A percentile compares a stretch with the other conserved stretches of the same genome.
These are phyloP conservation scores for Sarcophaga rosellei DNA, from an alignment of 2,888 invertebrate species.

Conservation along the genomic window DNA sequence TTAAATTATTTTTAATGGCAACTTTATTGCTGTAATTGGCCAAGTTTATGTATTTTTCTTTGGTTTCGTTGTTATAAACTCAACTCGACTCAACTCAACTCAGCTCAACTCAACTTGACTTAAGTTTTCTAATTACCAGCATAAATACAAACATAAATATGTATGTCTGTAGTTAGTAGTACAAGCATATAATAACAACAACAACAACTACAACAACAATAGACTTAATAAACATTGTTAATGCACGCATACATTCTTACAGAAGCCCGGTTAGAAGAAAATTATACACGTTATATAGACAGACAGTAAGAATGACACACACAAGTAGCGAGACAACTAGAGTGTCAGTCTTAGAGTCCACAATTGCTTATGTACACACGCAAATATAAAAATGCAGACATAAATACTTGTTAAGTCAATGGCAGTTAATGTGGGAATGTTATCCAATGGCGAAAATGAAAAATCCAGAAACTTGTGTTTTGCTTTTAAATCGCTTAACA, in stretches of 20 bases:
- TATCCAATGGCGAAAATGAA: background rate
- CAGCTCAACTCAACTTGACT: slow-evolving; percentile 29
- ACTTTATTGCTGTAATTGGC: slow-evolving; percentile 58
- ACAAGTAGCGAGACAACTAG: background rate
- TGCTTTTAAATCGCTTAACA: too few relatives aligned
- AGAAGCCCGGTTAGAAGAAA: background rate
- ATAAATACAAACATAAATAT: slow-evolving; percentile 26
- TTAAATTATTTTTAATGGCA: slow-evolving; percentile 46
- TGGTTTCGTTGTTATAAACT: background rate
- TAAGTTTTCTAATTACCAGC: slow-evolving; percentile 54
- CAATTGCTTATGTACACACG: background rate
- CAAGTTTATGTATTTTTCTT: slow-evolving; percentile 50
- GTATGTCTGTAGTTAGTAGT: background rate
- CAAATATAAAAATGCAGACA: background rate
- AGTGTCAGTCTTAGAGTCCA: background rate
- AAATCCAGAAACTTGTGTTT: too few relatives aligned
- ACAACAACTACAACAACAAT: slow-evolving; percentile 6
- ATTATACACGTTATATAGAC: background rate
- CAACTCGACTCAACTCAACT: slow-evolving; percentile 29
- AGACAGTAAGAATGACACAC: background rate
- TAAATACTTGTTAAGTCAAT: slow-evolving; percentile 15
- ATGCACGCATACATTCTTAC: background rate
- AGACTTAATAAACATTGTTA: slow-evolving; percentile 25
- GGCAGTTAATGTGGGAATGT: slow-evolving; percentile 14
- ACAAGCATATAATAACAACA: background rate